Evolutionary conservation across 2,888 invertebrate genomes (phyloP).

Genomic region (Melipona beecheii): DNA sequence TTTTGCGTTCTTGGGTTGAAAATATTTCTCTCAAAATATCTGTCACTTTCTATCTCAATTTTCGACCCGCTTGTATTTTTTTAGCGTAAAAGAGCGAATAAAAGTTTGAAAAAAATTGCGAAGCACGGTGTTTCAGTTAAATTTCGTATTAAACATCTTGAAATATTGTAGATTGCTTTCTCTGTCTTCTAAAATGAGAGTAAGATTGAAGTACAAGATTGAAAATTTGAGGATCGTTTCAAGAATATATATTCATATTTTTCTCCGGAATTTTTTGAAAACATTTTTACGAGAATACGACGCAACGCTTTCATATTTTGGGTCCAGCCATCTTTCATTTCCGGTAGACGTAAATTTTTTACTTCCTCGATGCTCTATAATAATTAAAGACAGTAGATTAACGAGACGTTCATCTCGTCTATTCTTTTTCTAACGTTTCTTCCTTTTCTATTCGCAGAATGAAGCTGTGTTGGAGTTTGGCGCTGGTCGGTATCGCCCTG

Average conservation of each 20-base stretch:
- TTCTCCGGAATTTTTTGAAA: no score
- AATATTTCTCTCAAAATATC: background rate
- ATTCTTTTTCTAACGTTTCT: background rate
- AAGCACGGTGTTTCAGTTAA: no score
- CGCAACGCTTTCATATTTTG: background rate
- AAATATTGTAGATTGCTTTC: no score
- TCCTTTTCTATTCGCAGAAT: slow-evolving; percentile 69
- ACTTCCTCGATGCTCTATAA: slow-evolving; percentile 22
- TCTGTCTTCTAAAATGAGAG: no score
- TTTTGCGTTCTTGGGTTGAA: background rate
- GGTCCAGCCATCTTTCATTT: slow-evolving; percentile 4
- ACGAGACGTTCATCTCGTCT: slow-evolving; percentile 30
- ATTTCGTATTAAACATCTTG: no score
- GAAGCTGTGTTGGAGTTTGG: slow-evolving; percentile 83
- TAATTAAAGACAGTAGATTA: slow-evolving; percentile 51
- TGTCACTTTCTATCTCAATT: background rate
- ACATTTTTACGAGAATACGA: background rate
- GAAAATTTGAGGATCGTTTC: no score
- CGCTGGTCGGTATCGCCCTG: slow-evolving; percentile 85
- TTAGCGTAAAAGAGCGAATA: no score
- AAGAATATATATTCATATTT: no score
- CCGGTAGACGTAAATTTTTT: background rate
- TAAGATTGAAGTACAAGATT: no score
- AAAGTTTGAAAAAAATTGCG: no score
- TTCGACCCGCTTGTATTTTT: no score